Evolutionary conservation across 1,140 invertebrate species (phyloP), one percentile per base, ranked within the genome.

Genomic region (Bursaphelenchus mucronatus): DNA sequence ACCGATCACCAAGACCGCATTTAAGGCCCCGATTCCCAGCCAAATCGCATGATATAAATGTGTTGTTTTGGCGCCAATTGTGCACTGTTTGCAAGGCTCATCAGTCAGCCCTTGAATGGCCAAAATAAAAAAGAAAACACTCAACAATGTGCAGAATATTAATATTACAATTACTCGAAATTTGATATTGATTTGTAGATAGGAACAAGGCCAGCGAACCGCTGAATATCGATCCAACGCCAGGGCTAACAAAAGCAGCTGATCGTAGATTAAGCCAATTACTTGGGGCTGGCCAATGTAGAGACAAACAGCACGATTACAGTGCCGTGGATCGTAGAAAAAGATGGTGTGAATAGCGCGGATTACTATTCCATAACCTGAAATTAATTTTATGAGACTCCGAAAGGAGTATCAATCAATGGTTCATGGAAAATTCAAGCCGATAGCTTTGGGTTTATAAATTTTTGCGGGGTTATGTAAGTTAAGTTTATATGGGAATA

Each of bases 1-100:
- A 55, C 54, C 54, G 30, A 55, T 55, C 13, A 55, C 54, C n/a
- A 55, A 44, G 41, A 55, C n/a, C 54, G 54, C n/a, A 39, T 55
- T 55, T 4, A 55, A 15, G 1, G 30, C 13, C 19, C 54, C 54
- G 30, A n/a, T 15, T 4, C 54, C 19, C 54, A 55, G 39, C 54
- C 54, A 55, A n/a, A 55, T 15, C 54, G 54, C 54, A 4, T 55
- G 54, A 44, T 55, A 55, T 4, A 21, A n/a, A 13, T 13, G 13
- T 15, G 54, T 55, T 15, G 19, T n/a, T n/a, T 1, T 39, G n/a
- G 54, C 54, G 15, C 54, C 54, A 44, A 55, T 39, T 6, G 54
- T 55, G 30, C 54, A 55, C 54, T 55, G 54, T 21, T 21, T 44
- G 54, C n/a, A n/a, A 15, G 19, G n/a, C n/a, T 55, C 19, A 5